phyloP scores from a whole-genome alignment of 2,888 invertebrate species.

The Volucella zonaria region DNA sequence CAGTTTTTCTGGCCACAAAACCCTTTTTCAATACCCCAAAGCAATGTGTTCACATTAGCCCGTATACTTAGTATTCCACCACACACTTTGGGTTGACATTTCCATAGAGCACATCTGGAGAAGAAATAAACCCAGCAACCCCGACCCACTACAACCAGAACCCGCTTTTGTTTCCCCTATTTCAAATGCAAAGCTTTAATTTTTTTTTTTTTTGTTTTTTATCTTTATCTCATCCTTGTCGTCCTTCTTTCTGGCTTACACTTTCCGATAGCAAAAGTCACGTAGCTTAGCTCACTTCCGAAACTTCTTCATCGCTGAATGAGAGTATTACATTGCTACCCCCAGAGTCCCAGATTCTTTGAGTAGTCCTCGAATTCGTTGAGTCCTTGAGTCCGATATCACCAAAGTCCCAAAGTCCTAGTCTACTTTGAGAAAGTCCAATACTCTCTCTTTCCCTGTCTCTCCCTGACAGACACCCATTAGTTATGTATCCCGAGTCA shows the following conservation, averaged over 20 bases:
- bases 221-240: conserved; percentile 11
- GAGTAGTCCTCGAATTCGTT: no score
- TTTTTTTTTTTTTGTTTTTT: background rate
- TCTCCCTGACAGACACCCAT: conserved; percentile 64
- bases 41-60: conserved; percentile 40
- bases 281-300: conserved; percentile 52
- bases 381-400: conserved; percentile 41
- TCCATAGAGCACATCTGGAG: conserved; percentile 29
- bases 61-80: conserved; percentile 14
- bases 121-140: conserved; percentile 1
- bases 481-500: conserved; percentile 70
- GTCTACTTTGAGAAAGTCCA: conserved; percentile 19
- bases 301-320: conserved; percentile 37
- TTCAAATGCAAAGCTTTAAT: conserved; percentile 59
- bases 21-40: background rate
- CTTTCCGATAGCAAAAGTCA: conserved; percentile 43
- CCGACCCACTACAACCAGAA: background rate
- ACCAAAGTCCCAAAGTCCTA: conserved; percentile 19
- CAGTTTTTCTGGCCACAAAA: no score
- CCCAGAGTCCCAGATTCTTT: background rate
- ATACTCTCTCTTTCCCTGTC: background rate
- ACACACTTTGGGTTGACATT: conserved; percentile 34
- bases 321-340: conserved; percentile 40
- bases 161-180: conserved; percentile 8
- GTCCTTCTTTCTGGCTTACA: background rate